A percentile compares a stretch with the other conserved stretches of the same genome.
Evolutionary conservation across 2,113 vertebrate species (phyloP).

Genomic region (Vulpes lagopus): DNA sequence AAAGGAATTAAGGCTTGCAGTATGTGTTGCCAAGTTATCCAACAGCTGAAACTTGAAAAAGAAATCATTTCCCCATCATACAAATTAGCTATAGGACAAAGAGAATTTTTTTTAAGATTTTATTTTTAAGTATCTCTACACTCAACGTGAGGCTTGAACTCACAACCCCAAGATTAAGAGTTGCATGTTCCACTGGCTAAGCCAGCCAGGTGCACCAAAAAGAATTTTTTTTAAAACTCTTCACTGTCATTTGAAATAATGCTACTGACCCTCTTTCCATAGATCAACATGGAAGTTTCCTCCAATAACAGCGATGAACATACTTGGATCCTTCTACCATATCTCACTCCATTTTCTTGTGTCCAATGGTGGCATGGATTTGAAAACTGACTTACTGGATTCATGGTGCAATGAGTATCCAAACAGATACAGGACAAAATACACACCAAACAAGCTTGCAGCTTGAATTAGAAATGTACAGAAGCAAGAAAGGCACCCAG

Average conservation of each 20-base stretch:
- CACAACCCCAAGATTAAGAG: neutral
- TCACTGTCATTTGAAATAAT: neutral
- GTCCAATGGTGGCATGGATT: neutral
- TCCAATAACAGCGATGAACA: neutral
- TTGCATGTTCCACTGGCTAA: neutral
- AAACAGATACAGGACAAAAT: neutral
- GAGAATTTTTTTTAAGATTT: neutral
- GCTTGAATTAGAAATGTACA: neutral
- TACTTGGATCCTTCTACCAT: neutral
- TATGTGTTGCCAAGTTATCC: conserved; percentile 10
- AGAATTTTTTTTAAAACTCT: neutral
- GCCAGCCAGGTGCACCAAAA: neutral
- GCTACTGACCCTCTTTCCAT: neutral
- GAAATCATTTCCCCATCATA: neutral
- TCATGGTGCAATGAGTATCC: neutral
- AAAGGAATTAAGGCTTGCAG: neutral
- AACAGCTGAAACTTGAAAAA: neutral
- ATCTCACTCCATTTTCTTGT: neutral
- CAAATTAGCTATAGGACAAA: conserved; percentile 22
- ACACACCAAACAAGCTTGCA: neutral
- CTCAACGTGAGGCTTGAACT: neutral
- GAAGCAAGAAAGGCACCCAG: neutral
- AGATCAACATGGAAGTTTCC: neutral
- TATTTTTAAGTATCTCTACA: neutral
- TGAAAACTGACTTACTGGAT: neutral